Conservation (phyloP, 2,888 invertebrate species). For the Oscheius onirici region DNA sequence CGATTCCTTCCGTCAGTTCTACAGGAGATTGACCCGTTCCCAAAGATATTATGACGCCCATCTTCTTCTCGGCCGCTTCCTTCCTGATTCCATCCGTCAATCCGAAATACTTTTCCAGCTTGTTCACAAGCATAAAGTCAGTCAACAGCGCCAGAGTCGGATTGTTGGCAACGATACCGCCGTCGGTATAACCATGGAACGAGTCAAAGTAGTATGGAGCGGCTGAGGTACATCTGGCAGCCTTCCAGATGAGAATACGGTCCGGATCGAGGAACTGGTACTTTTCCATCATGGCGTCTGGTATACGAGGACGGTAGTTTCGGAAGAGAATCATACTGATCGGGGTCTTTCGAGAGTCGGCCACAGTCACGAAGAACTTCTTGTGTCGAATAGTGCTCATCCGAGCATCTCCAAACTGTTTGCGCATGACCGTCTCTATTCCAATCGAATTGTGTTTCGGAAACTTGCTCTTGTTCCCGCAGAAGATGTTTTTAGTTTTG, state of each 20-base stretch:
- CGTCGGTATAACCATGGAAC: constrained; percentile 51
- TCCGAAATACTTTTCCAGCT: constrained; percentile 45
- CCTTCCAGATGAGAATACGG: constrained; percentile 50
- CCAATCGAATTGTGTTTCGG: constrained; percentile 46
- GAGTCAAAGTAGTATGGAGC: constrained; percentile 54
- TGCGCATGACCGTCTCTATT: constrained; percentile 40
- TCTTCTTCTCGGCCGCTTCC: constrained; percentile 31
- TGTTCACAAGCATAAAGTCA: constrained; percentile 40
- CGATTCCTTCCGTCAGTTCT: constrained; percentile 52
- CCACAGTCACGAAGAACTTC: constrained; percentile 45
- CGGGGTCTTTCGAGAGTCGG: constrained; percentile 47
- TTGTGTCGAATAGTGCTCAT: constrained; percentile 16
- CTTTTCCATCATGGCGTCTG: constrained; percentile 31
- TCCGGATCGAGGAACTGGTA: constrained; percentile 48
- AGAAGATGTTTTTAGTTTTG: constrained; percentile 6
- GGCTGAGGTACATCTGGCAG: constrained; percentile 52
- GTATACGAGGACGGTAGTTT: constrained; percentile 39
- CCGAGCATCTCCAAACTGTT: constrained; percentile 33
- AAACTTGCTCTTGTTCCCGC: constrained; percentile 23
- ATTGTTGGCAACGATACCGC: constrained; percentile 54
- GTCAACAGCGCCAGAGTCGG: constrained; percentile 50
- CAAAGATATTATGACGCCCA: constrained; percentile 48
- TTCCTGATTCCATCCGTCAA: constrained; percentile 30
- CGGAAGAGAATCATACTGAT: constrained; percentile 51
- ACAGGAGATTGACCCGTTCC: constrained; percentile 48